These are phyloP conservation scores for Trachemys scripta DNA, from an alignment of 2,113 vertebrate species.

Conservation along the genomic window DNA sequence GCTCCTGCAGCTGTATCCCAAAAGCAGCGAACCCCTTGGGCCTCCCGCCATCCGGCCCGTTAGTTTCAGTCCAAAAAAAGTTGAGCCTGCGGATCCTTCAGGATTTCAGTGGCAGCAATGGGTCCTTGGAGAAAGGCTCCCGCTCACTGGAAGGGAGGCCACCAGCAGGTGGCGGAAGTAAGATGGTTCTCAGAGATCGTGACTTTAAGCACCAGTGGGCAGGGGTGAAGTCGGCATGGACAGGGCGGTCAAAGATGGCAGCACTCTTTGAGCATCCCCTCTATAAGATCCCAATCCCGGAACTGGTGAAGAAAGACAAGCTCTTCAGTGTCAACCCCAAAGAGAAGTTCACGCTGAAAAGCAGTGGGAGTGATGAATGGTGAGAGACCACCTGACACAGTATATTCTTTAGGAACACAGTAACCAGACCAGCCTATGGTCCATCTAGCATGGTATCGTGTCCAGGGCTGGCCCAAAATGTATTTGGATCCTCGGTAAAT, in stretches of 20 bases:
- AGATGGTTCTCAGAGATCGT: background rate
- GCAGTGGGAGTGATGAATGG: slow-evolving; percentile 79
- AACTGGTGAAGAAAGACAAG: slow-evolving; percentile 79
- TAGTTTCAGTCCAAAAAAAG: background rate
- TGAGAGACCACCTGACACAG: slow-evolving; percentile 57
- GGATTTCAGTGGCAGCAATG: slow-evolving; percentile 68
- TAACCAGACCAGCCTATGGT: accelerated
- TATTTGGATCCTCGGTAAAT: background rate
- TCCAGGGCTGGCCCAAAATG: accelerated
- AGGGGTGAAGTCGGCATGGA: accelerated
- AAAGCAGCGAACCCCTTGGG: background rate
- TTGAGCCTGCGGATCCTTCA: slow-evolving; percentile 58
- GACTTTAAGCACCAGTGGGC: accelerated
- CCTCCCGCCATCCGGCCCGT: accelerated
- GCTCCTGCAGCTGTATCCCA: background rate
- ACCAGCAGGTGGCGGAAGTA: accelerated
- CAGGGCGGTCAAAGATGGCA: slow-evolving; percentile 72
- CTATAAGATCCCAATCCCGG: slow-evolving; percentile 74
- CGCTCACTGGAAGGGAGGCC: accelerated
- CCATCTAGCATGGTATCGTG: background rate
- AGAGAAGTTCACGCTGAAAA: slow-evolving; percentile 71
- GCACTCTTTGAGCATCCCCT: slow-evolving; percentile 85
- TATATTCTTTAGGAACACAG: background rate
- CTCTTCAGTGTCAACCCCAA: slow-evolving; percentile 80
- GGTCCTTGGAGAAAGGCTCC: slow-evolving; percentile 59